A percentile compares a stretch with the other conserved stretches of the same genome.
Conservation (phyloP, 2,113 vertebrate genomes). For the Guaruba guarouba region DNA sequence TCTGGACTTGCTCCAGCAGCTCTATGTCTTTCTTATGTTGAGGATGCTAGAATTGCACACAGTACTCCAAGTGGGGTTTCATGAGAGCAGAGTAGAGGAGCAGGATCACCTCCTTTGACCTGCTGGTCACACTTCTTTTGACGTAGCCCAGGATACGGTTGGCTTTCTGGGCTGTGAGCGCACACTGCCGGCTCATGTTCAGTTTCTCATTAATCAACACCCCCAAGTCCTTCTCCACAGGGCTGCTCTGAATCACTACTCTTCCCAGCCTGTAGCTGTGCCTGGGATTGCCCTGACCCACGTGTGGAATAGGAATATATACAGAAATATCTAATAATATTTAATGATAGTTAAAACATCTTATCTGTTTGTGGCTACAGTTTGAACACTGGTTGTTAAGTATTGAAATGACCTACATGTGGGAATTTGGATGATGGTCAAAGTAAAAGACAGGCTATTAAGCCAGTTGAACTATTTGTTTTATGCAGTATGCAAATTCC, state of each 20-base stretch:
- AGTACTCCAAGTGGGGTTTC: not conserved
- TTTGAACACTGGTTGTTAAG: not conserved
- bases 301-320: not conserved
- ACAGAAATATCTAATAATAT: not conserved
- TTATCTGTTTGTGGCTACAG: not conserved
- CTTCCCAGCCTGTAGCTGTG: not conserved
- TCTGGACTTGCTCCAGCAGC: not conserved
- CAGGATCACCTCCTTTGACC: not conserved
- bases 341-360: not conserved
- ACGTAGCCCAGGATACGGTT: fast-evolving
- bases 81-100: not conserved
- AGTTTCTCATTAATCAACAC: not conserved
- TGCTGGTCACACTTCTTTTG: not conserved
- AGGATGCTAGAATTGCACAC: not conserved
- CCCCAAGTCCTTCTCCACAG: not conserved
- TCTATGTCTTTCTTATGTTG: not conserved
- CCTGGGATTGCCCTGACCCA: not conserved
- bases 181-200: not conserved
- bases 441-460: not conserved
- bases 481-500: not conserved
- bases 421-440: not conserved
- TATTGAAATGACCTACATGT: not conserved
- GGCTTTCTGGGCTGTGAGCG: not conserved
- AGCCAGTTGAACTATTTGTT: not conserved
- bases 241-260: not conserved